Percentiles rank a stretch among this genome's conserved stretches.
Evolutionary conservation across 2,113 vertebrate genomes (phyloP).

Genomic region (Erythrolamprus reginae): DNA sequence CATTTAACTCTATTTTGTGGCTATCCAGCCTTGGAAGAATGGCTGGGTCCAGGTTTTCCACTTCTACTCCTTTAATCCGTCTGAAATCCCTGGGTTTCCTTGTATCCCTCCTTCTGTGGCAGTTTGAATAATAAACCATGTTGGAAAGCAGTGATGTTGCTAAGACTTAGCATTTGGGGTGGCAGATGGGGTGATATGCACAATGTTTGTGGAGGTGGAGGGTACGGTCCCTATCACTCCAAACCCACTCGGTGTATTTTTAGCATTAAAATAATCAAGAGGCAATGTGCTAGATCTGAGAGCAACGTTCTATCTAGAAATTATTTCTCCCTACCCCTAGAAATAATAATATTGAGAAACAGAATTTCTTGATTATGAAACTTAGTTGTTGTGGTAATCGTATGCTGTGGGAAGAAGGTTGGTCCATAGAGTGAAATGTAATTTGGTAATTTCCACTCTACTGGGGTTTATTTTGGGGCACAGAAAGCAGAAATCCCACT

Average conservation of each 20-base stretch:
- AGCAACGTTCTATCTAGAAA: constrained; percentile 63
- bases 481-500: background rate
- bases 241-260: constrained; percentile 68
- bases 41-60: constrained; percentile 52
- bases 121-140: constrained; percentile 75
- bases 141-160: constrained; percentile 75
- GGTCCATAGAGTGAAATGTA: background rate
- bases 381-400: constrained; percentile 42
- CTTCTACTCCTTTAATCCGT: constrained; percentile 62
- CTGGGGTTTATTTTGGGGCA: background rate
- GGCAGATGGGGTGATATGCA: constrained; percentile 78
- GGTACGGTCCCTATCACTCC: constrained; percentile 66
- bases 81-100: constrained; percentile 63
- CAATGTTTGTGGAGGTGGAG: constrained; percentile 72
- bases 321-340: constrained; percentile 51
- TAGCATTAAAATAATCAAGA: constrained; percentile 69
- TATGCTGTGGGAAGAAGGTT: constrained; percentile 13
- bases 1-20: constrained; percentile 59
- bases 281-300: constrained; percentile 61
- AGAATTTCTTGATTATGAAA: background rate
- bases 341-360: constrained; percentile 44
- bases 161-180: constrained; percentile 76
- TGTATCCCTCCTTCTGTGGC: constrained; percentile 71
- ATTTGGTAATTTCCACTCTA: background rate
- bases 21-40: constrained; percentile 57